These are phyloP conservation scores for Sinocyclocheilus anophthalmus DNA, from an alignment of 2,113 vertebrate species.

Conservation along the genomic window DNA sequence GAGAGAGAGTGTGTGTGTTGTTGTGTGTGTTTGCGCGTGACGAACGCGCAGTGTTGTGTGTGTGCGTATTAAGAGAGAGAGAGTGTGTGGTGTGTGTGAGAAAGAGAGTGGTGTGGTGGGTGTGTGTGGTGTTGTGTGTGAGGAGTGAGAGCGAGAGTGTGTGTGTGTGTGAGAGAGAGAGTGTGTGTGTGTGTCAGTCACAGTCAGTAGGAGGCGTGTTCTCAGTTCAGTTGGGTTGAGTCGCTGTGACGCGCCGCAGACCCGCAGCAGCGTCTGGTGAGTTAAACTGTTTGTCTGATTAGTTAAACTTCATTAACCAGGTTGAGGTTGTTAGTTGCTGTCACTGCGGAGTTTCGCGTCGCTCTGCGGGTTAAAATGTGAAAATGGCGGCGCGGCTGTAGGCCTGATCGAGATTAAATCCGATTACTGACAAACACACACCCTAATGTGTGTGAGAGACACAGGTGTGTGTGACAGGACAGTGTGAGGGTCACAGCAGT, in stretches of 20 bases:
- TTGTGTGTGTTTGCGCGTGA: no score
- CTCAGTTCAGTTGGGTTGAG: neutral
- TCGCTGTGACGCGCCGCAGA: neutral
- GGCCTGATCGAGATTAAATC: constrained; percentile 12
- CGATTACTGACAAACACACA: neutral
- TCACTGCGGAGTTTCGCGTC: neutral
- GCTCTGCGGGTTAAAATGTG: neutral
- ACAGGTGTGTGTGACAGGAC: neutral
- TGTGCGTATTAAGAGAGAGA: neutral
- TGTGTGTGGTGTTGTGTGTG: no score
- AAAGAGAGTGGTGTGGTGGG: no score
- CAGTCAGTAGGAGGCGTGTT: neutral
- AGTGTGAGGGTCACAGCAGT: neutral
- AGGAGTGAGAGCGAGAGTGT: no score
- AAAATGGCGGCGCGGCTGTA: neutral
- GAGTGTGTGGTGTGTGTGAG: neutral
- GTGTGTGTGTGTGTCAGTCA: neutral
- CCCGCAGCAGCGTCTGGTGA: constrained; percentile 17
- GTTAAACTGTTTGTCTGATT: neutral
- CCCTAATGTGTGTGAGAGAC: neutral
- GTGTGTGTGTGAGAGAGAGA: no score
- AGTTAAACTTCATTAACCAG: neutral
- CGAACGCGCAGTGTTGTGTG: no score
- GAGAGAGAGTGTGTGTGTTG: no score
- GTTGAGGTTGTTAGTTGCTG: neutral